Evolutionary conservation across 1,140 invertebrate genomes (phyloP), one percentile per base, ranked within the genome.

Genomic region (Idris sp.): DNA sequence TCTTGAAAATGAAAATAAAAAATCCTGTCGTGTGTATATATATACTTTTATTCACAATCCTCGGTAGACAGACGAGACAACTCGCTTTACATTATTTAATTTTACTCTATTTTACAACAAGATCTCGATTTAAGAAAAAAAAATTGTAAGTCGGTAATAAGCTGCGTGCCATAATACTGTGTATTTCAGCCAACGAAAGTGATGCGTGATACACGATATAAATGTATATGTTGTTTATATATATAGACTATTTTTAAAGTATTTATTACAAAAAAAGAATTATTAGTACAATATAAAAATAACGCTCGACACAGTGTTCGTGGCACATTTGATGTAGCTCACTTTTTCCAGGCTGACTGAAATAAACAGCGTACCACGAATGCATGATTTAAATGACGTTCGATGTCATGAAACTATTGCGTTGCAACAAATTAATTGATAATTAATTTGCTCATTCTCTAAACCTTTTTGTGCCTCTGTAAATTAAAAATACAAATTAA

Each of bases 401-500:
- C 43, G 65, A 69, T 74, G 58, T 69, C 64, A 79, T 61, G 62
- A 62, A 30, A 76, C 64, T 59, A 56, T 54, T 69, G 62, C 62
- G 51, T 74, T 69, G 61, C 74, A 78, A 80, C 71, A 80, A 83
- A 79, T 72, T 84, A 84, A 83, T 79, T 79, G 83, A 84, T 81
- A 84, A 30, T 81, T 84, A 83, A 79, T 84, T 77, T 76, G 51
- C 61, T 67, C 18, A 61, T 59, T 56, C 41, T 69, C 79, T 79
- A 85, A 14, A 53, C 81, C 49, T 84, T 83, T 30, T 84, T 82
- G 49, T 81, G 79, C 77, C 72, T 85, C 84, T 86, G 80, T 3
- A 81, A 83, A 0, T 62, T 28, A 13, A 43, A 19, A 31, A 54
- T 11, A 28, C 5, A 33, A 13, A 4, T 33, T 22, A 31, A 44